Base-by-base conservation (phyloP, 1,140 invertebrate genomes). In the Drosophila nannoptera region DNA sequence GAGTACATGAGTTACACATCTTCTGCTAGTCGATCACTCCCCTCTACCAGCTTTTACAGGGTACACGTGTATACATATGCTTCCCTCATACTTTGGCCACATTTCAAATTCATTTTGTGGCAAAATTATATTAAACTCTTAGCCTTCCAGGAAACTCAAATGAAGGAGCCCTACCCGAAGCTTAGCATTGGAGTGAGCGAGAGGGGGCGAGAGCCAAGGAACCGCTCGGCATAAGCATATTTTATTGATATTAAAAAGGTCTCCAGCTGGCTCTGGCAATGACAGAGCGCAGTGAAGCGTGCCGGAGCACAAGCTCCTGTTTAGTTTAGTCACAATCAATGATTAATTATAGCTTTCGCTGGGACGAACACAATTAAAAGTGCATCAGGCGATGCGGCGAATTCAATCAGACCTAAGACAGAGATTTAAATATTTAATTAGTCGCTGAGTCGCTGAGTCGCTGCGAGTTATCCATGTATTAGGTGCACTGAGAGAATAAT, bases 401-500 rank as follows among this genome's bases (percentile, higher is more conserved):
- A 45, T 29, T 11, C 22, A 36, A 36, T 8, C 32, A n/a, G 8
- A 73, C 80, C 86, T 80, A 68, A 80, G 80, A 67, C 65, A 35
- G 62, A 58, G 73, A 84, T 83, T 84, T 86, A 68, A 80, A 81
- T 86, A 86, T 86, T 86, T 86, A 84, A 86, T 86, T 86, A 77
- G 74, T 69, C 38, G 35, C 22, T 22, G 22, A 22, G 22, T 22
- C 22, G n/a, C n/a, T n/a, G n/a, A n/a, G n/a, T n/a, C n/a, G n/a
- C n/a, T n/a, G n/a, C 14, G 12, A 45, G 45, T 53, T 67, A 53
- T 60, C 29, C 31, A 8, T n/a, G 36, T 50, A 54, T 50, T 35
- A 14, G 38, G 45, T 65, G 54, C 65, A 73, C n/a, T 22, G 22
- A 22, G 4, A 70, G 69, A 71, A 84, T 86, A 86, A 84, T 86